Percentiles rank a stretch among this genome's conserved stretches.
Conservation (phyloP, 2,113 vertebrate genomes). For the Carlito syrichta region DNA sequence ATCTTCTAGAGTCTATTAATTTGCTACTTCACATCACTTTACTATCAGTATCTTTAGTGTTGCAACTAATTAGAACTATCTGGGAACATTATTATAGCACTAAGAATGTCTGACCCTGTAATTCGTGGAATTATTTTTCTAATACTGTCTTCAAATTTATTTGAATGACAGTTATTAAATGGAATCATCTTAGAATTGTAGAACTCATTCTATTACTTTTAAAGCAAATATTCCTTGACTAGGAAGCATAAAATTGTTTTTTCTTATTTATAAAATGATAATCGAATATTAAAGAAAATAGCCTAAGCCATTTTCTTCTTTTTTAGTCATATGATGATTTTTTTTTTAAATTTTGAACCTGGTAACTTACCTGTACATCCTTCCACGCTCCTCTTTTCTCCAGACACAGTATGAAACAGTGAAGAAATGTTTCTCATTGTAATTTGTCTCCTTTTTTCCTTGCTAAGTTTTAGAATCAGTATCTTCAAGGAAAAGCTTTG, state of each 20-base stretch:
- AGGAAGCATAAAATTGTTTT: not conserved
- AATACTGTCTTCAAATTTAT: conserved; percentile 34
- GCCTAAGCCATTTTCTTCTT: not conserved
- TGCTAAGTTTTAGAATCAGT: not conserved
- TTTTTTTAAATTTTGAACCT: not conserved
- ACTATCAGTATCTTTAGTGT: not conserved
- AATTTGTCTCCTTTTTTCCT: not conserved
- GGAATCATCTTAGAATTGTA: not conserved
- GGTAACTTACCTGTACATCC: not conserved
- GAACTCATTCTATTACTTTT: not conserved
- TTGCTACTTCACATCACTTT: not conserved
- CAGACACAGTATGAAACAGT: not conserved
- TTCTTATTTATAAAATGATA: not conserved
- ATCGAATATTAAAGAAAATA: not conserved
- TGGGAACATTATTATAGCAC: not conserved
- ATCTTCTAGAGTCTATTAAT: not conserved
- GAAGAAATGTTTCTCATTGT: not conserved
- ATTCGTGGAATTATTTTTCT: conserved; percentile 40
- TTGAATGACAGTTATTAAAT: not conserved
- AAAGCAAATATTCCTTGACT: not conserved
- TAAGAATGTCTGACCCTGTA: not conserved
- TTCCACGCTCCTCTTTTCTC: not conserved
- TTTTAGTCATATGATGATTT: not conserved
- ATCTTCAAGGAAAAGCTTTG: not conserved
- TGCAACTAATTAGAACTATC: conserved; percentile 21